phyloP scores from a whole-genome alignment of 2,888 invertebrate species.

The Coleophora flavipennella region DNA sequence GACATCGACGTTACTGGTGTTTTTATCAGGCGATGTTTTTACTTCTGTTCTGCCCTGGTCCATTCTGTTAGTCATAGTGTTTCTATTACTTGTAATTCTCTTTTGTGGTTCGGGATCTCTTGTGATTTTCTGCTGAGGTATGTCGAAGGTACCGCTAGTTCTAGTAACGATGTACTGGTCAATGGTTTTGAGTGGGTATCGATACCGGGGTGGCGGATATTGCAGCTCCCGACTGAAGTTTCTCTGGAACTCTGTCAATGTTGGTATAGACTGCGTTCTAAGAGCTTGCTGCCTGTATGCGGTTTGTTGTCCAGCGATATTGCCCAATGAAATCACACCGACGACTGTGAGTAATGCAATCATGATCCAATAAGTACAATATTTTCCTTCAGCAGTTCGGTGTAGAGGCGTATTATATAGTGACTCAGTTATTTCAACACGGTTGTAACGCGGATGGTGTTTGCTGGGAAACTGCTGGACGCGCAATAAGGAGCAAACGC shows the following conservation, averaged over 20 bases:
- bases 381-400: not conserved
- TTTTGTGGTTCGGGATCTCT: constrained; percentile 2
- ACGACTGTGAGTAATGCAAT: constrained; percentile 29
- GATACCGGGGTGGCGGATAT: constrained; percentile 14
- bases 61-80: constrained; percentile 6
- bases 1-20: constrained; percentile 7
- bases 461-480: constrained; percentile 36
- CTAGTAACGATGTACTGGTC: constrained; percentile 7
- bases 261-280: constrained; percentile 13
- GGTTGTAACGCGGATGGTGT: constrained; percentile 23
- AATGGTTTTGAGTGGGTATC: constrained; percentile 12
- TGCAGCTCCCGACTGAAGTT: constrained; percentile 10
- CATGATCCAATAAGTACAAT: constrained; percentile 25
- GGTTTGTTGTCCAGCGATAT: constrained; percentile 23
- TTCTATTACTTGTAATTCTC: no score
- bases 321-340: constrained; percentile 27
- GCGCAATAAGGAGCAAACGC: constrained; percentile 37
- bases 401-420: not conserved
- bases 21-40: not conserved
- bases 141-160: constrained; percentile 13
- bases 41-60: not conserved
- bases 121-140: constrained; percentile 14
- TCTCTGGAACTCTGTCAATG: constrained; percentile 10
- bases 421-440: constrained; percentile 11
- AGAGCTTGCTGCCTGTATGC: constrained; percentile 20